These are phyloP conservation scores for Malurus alboscapulatus DNA, from an alignment of 2,113 vertebrate genomes.

Conservation along the genomic window DNA sequence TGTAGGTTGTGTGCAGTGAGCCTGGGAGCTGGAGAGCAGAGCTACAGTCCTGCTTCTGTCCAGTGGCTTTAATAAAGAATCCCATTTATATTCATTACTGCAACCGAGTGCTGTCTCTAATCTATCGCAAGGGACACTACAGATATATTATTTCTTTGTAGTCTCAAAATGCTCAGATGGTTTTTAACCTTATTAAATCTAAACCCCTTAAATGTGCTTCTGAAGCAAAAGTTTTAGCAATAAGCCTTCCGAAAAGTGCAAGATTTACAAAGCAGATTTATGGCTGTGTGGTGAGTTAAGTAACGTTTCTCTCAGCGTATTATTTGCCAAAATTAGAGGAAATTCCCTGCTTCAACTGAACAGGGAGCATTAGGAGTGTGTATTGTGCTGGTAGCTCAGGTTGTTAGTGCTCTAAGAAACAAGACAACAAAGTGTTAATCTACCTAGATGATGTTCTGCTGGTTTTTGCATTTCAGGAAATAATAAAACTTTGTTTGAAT, in stretches of 20 bases:
- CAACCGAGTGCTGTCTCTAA: slow-evolving; percentile 42
- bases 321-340: slow-evolving; percentile 29
- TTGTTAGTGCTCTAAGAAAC: neutral
- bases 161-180: slow-evolving; percentile 48
- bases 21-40: slow-evolving; percentile 32
- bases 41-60: slow-evolving; percentile 28
- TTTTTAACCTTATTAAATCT: slow-evolving; percentile 62
- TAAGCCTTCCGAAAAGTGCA: slow-evolving; percentile 34
- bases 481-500: slow-evolving; percentile 16
- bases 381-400: neutral
- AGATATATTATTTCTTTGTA: slow-evolving; percentile 61
- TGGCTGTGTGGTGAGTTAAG: neutral
- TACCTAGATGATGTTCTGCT: neutral
- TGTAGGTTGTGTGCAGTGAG: slow-evolving; percentile 3
- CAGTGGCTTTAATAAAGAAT: slow-evolving; percentile 61
- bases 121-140: slow-evolving; percentile 50
- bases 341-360: neutral
- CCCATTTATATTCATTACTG: slow-evolving; percentile 58
- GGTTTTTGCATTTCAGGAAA: neutral
- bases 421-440: neutral
- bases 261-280: slow-evolving; percentile 54
- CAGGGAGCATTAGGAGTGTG: neutral
- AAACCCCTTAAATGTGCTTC: slow-evolving; percentile 48
- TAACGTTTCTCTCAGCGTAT: slow-evolving; percentile 2
- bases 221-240: slow-evolving; percentile 57